These are phyloP conservation scores for Lepidurus apus DNA, from an alignment of 1,140 invertebrate genomes.

Conservation along the genomic window DNA sequence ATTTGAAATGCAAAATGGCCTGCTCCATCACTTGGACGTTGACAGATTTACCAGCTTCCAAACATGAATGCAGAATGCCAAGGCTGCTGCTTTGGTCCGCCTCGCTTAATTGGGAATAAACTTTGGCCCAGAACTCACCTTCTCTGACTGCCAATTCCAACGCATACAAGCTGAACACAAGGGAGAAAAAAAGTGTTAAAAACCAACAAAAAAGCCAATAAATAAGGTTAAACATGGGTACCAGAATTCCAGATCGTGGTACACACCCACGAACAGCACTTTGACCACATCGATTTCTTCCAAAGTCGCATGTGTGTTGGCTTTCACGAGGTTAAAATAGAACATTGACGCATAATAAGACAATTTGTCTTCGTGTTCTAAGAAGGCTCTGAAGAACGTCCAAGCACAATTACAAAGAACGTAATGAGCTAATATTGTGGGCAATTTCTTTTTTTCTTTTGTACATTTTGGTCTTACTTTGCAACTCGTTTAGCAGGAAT, in stretches of 20 bases:
- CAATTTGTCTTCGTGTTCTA: neutral
- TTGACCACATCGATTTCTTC: neutral
- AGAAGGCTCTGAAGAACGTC: neutral
- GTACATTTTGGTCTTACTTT: neutral
- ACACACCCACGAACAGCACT: neutral
- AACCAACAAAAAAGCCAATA: neutral
- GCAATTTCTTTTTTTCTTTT: neutral
- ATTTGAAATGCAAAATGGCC: conserved; percentile 11
- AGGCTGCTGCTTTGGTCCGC: conserved; percentile 4
- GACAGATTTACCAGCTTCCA: neutral
- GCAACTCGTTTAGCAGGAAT: neutral
- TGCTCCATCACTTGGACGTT: conserved; percentile 21
- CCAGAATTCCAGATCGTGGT: neutral
- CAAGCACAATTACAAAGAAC: neutral
- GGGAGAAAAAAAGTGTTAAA: neutral
- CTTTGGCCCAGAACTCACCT: neutral
- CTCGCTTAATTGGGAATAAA: neutral
- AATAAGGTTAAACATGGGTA: neutral
- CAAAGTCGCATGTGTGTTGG: neutral
- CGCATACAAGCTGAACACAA: neutral
- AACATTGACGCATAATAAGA: neutral
- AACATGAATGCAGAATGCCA: conserved; percentile 11
- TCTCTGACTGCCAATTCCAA: neutral
- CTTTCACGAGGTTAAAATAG: neutral
- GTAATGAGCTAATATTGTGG: neutral